Base-by-base conservation (phyloP, 2,888 invertebrate species). In the Theretra japonica region DNA sequence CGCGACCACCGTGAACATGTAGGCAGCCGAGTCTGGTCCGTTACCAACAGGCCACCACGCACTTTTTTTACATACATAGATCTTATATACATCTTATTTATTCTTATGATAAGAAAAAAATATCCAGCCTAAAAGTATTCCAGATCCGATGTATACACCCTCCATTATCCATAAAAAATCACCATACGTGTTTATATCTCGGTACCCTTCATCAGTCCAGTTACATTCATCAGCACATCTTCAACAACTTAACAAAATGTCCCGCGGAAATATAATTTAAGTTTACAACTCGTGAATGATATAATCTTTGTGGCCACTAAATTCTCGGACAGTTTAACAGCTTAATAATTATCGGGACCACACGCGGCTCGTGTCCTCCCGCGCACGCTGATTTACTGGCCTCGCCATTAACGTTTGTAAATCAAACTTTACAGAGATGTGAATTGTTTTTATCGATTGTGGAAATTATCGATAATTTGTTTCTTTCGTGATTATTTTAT, bases 331-430 rank as follows among this genome's bases (percentile, higher is more conserved):
- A 76, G 77, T 75, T 82, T 83, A 86, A 86, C 86, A 83, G 82
- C 85, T 88, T 85, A 85, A 88, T 84, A 82, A 86, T 82, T 80
- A 30, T 30, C 30, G 41, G 53, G 70, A 70, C 70, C 70, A 70
- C 70, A 70, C 70, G 70, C 70, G 56, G 56, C 28, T 30, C 60
- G 76, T 81, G 85, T 87, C 87, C 88, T 82, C 88, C 88, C 84
- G 82, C 87, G 83, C 85, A 83, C 74, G 80, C 76, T 86, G 85
- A 88, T 86, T 80, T 87, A 88, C 85, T 77, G 76, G 78, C 74
- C 57, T 69, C 75, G 73, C 68, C 73, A 76, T 71, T 73, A 75
- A 73, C 21, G 59, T 69, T 60, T 72, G 76, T 79, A 78, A 79
- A 80, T 77, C 77, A 73, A 58, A 72, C 50, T 48, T 25, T 65